Base-by-base conservation (phyloP, 1,140 invertebrate genomes). In the Caerostris extrusa region DNA sequence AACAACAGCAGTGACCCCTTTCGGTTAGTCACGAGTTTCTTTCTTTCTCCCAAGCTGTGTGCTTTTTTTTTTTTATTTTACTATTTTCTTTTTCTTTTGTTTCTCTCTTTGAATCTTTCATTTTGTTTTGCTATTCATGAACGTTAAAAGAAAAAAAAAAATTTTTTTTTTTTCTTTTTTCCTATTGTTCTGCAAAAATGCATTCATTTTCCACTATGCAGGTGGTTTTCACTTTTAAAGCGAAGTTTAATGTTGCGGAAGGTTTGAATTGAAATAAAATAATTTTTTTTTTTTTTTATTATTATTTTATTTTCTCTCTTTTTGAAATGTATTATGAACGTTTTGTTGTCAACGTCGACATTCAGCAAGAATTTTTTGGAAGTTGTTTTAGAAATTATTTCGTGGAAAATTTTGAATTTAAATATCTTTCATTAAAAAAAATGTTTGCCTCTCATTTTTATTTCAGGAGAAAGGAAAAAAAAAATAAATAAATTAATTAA, bases 1-100 rank as follows among this genome's bases (percentile, higher is more conserved):
- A 77, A 77, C 69, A 77, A 77, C 69, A 77, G 69, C 69, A 77
- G 69, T 77, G 69, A 77, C 69, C 69, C 50, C 69, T 77, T 77
- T 53, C 69, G 69, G 69, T 34, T 34, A 77, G 69, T 77, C 69
- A 77, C 69, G 69, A 77, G 69, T 77, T 77, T 77, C 69, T 77
- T 53, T 77, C 69, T 34, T 8, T 19, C 8, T 71, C 8, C 7
- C 50, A 53, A 71, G 69, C 19, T 71, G 3, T 10, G 10, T 53
- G 19, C 10, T 71, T 34, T 34, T 6, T 71, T 34, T 34, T 6
- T 67, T 67, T 67, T 77, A 12, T 77, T 77, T 71, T 34, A 34
- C 0, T 34, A 34, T 34, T 34, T 71, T 71, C 69, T 34, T 8
- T 34, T 8, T 19, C n/a, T 34, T 77, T 77, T 77, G 19, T 34